These are phyloP conservation scores for Poecilia wingei DNA, from an alignment of 2,797 vertebrate genomes.

Conservation along the genomic window DNA sequence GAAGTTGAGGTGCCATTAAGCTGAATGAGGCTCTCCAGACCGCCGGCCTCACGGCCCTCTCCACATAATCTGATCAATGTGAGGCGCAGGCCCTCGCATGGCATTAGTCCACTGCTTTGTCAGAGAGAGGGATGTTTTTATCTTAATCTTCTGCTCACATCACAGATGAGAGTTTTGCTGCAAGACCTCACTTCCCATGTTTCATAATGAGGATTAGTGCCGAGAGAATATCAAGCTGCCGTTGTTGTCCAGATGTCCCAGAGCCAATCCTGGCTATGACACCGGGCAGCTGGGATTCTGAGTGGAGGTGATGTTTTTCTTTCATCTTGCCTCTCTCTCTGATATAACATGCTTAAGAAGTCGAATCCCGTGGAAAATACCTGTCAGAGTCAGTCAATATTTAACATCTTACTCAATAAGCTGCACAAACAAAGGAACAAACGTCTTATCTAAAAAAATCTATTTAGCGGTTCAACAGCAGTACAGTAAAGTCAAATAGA, in stretches of 20 bases:
- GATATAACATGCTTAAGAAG: not conserved
- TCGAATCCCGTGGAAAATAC: not conserved
- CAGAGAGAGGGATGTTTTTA: constrained; percentile 23
- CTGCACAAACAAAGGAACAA: not conserved
- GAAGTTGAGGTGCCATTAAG: constrained; percentile 63
- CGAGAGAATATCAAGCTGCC: constrained; percentile 26
- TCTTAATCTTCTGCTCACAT: constrained; percentile 49
- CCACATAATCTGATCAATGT: constrained; percentile 70
- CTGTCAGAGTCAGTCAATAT: constrained; percentile 25
- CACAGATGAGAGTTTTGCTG: constrained; percentile 30
- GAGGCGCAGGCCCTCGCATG: constrained; percentile 51
- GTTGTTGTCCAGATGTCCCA: constrained; percentile 44
- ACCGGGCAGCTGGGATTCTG: not conserved
- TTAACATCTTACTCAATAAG: constrained; percentile 18
- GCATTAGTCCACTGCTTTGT: constrained; percentile 45
- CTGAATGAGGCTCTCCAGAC: constrained; percentile 63
- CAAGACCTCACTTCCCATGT: constrained; percentile 36
- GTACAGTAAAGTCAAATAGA: not conserved
- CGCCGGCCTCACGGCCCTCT: constrained; percentile 53
- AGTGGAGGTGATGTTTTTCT: not conserved
- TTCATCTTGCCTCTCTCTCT: not conserved
- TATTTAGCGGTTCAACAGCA: not conserved
- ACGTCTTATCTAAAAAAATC: not conserved
- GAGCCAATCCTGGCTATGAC: constrained; percentile 2
- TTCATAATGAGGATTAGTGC: constrained; percentile 52